Evolutionary conservation across 2,888 invertebrate species (phyloP), one percentile per base, ranked within the genome.

Genomic region (Tromatobia lineatoria): DNA sequence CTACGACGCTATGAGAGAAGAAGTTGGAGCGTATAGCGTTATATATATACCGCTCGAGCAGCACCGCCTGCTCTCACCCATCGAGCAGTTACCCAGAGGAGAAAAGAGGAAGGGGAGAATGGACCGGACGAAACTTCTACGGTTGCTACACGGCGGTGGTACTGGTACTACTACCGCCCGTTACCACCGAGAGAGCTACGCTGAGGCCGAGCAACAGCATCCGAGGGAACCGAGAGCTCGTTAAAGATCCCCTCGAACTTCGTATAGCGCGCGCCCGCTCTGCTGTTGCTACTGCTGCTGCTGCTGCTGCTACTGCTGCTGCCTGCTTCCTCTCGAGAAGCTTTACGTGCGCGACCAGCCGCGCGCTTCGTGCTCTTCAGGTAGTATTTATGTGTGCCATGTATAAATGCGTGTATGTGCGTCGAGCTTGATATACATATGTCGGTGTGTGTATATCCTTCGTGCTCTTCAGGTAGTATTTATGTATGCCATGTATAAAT

Each of bases 191-290:
- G 76, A 61, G 61, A 61, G 59, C 67, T 80, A 50, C 45, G 67
- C 54, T 54, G 54, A 25, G 57, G 38, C 81, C 50, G 50, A 71
- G 82, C 75, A 82, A 75, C 75, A 79, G 77, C 77, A 80, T 85
- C 81, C 78, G 34, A 80, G 79, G 66, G 77, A 78, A 66, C 80
- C 81, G 74, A 75, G 81, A 81, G 84, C 84, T 85, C 84, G 84
- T 85, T 85, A 85, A 85, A 85, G 84, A 85, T 79, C 79, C 79
- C 78, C 84, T 85, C 84, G 75, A 79, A 81, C 75, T 85, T 67
- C 59, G 78, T 73, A 70, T 66, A 75, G 70, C 75, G n/a, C 42
- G 42, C 47, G n/a, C 47, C 20, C 57, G 18, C 42, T 25, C 38
- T 38, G 34, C 34, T 38, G 34, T 8, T 38, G 34, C 34, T 38